phyloP scores from a whole-genome alignment of 2,113 vertebrate species.

The Tichodroma muraria region DNA sequence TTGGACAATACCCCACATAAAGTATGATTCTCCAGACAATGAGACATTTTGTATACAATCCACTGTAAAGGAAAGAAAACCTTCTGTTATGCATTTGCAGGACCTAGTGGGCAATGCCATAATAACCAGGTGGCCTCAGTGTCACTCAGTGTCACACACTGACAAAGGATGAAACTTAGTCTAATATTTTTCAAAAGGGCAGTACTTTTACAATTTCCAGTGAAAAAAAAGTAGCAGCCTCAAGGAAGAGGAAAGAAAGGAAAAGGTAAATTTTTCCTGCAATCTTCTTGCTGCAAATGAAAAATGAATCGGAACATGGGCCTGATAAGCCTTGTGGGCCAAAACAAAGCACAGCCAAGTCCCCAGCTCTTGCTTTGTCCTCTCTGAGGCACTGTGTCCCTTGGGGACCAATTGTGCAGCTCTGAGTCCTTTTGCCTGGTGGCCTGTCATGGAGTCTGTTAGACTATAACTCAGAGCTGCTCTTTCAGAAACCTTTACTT shows the following conservation, averaged over 20 bases:
- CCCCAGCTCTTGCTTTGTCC: constrained; percentile 7
- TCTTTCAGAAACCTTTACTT: background rate
- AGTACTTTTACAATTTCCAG: background rate
- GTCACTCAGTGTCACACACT: background rate
- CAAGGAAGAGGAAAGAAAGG: background rate
- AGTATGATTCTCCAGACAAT: background rate
- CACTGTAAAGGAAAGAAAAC: background rate
- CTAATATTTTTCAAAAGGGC: background rate
- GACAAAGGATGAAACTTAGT: background rate
- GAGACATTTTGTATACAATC: background rate
- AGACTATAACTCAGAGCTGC: constrained; percentile 20
- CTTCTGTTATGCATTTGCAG: background rate
- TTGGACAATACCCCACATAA: background rate
- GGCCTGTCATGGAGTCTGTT: constrained; percentile 1
- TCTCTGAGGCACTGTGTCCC: background rate
- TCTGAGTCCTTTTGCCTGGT: constrained; percentile 31
- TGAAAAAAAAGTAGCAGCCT: background rate
- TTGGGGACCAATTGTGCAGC: constrained; percentile 51
- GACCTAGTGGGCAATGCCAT: background rate
- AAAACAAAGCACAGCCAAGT: constrained; percentile 25
- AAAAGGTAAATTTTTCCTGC: background rate
- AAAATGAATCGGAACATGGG: background rate
- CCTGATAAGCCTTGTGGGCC: background rate
- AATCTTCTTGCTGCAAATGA: constrained; percentile 2
- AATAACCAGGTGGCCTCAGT: background rate